Base-by-base conservation (phyloP, 1,140 invertebrate genomes). In the Palaemon carinicauda region DNA sequence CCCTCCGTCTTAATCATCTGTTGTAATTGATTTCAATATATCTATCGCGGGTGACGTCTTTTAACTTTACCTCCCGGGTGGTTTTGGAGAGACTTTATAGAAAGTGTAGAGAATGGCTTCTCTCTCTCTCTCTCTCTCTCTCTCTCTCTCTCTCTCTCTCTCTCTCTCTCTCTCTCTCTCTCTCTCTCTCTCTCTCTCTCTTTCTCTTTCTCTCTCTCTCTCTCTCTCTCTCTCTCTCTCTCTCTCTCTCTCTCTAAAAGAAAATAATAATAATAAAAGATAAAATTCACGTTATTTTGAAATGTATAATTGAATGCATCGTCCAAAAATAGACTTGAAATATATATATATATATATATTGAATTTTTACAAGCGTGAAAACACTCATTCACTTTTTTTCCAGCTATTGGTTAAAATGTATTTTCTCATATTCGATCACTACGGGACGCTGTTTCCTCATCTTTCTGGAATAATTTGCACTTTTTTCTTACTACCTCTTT, bases 11-110 rank as follows among this genome's bases (percentile, higher is more conserved):
- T 24, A 53, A 41, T 74, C 52, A 17, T 31, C 71, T n/a, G 69
- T 24, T 56, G n/a, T 73, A 83, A 83, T 83, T 83, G 81, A 83
- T 83, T 83, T 75, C 81, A 53, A 75, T 83, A 75, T 51, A 75
- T 74, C 69, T 53, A 12, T 24, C 41, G 41, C 41, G 12, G 41
- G 41, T 41, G 41, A 41, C 7, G 41, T 41, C 41, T 41, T 41
- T 41, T 12, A 41, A 41, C 41, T 12, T 12, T 4, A 5, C 41
- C 41, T 41, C 41, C 41, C 41, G 41, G 41, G 41, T 12, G 41
- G 41, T 41, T 41, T 41, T 12, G 7, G 12, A 41, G 41, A 41
- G 41, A 4, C 41, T 41, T n/a, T n/a, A 41, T 41, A 9, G 41
- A 41, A 5, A 12, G 41, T 41, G 41, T 41, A 41, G 12, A 1